Evolutionary conservation across 1,140 invertebrate genomes (phyloP).

Genomic region (Myzus persicae): DNA sequence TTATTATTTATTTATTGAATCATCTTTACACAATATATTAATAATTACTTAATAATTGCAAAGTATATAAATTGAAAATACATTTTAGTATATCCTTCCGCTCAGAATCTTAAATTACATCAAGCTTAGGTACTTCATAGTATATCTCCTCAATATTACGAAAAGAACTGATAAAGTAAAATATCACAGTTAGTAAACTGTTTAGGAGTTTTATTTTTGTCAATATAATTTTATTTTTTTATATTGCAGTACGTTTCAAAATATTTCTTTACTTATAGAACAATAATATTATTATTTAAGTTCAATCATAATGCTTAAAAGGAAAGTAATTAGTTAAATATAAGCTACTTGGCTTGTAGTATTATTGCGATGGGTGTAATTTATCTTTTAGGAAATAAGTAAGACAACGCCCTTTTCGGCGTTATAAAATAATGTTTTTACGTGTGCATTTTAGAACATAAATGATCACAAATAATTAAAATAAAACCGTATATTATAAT

Average conservation of each 20-base stretch:
- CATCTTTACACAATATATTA: too few species aligned
- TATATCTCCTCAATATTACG: neutral
- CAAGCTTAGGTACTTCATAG: neutral
- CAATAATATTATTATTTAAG: neutral
- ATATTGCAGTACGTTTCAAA: neutral
- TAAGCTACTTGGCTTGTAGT: neutral
- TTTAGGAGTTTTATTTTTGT: neutral
- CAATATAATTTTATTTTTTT: neutral
- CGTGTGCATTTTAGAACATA: neutral
- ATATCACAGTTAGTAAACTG: neutral
- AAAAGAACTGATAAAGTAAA: neutral
- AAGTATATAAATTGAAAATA: too few species aligned
- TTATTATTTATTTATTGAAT: neutral
- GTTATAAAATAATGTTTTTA: neutral
- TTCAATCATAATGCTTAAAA: neutral
- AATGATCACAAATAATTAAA: neutral
- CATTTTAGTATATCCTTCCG: too few species aligned
- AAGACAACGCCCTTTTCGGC: neutral
- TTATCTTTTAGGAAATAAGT: neutral
- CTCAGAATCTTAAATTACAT: too few species aligned
- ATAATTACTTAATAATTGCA: too few species aligned
- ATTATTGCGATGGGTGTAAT: neutral
- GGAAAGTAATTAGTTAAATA: neutral
- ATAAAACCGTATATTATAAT: neutral
- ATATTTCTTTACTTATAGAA: neutral